A percentile compares a stretch with the other conserved stretches of the same genome.
phyloP scores from a whole-genome alignment of 37 sponge, comb jelly and placozoan genomes.

The Tethya wilhelma region DNA sequence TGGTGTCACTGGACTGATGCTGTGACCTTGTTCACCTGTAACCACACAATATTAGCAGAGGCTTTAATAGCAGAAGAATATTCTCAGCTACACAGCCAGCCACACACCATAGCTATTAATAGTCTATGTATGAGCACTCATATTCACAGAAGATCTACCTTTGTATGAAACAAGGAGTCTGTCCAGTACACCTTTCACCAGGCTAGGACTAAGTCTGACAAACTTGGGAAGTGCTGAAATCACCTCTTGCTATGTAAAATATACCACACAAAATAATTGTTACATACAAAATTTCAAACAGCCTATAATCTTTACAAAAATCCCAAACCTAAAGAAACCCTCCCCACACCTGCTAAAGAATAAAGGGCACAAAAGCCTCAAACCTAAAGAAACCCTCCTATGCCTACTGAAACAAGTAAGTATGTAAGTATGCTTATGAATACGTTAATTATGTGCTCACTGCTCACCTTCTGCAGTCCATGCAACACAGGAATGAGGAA shows the following conservation, averaged over 20 bases:
- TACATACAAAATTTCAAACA: no score
- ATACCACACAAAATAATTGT: neutral
- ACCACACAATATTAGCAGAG: neutral
- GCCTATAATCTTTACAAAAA: no score
- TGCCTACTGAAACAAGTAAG: no score
- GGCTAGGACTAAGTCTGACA: conserved; percentile 78
- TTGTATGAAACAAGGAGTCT: conserved; percentile 71
- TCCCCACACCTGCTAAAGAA: no score
- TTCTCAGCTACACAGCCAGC: neutral
- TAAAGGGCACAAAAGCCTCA: neutral
- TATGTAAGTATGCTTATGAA: no score
- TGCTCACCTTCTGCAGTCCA: conserved; percentile 87
- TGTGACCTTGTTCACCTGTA: conserved; percentile 58
- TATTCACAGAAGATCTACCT: conserved; percentile 22
- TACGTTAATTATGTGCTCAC: neutral
- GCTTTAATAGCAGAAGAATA: no score
- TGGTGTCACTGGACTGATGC: conserved; percentile 82
- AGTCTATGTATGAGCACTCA: neutral
- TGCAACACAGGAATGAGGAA: conserved; percentile 95
- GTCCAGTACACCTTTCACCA: conserved; percentile 90
- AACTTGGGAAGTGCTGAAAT: conserved; percentile 89
- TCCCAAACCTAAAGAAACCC: no score
- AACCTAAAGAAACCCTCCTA: no score
- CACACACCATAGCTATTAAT: neutral
- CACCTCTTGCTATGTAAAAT: conserved; percentile 73